A percentile compares a stretch with the other conserved stretches of the same genome.
phyloP scores from a whole-genome alignment of 2,888 invertebrate species.

The Flabesymbios commensalis region DNA sequence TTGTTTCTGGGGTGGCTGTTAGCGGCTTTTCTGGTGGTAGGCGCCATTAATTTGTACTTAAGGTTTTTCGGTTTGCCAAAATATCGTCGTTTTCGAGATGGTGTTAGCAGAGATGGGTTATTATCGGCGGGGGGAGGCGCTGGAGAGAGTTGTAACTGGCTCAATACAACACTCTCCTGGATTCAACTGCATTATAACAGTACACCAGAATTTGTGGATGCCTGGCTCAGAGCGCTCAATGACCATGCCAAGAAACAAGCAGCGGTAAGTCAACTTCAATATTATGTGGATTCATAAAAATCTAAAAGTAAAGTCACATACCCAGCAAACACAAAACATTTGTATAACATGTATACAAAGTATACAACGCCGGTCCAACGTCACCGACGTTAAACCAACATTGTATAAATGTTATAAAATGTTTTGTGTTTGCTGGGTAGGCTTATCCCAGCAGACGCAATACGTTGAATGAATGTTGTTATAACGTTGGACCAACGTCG shows the following conservation, averaged over 20 bases:
- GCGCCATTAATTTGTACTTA: conserved; percentile 48
- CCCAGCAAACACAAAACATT: too few relatives aligned
- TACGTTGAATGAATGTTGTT: too few relatives aligned
- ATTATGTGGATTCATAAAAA: too few relatives aligned
- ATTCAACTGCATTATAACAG: conserved; percentile 52
- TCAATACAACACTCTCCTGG: conserved; percentile 57
- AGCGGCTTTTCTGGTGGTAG: conserved; percentile 47
- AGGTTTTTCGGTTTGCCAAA: conserved; percentile 52
- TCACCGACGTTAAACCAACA: too few relatives aligned
- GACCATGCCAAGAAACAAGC: conserved; percentile 59
- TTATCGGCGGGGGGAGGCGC: neutral
- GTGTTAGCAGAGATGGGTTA: neutral
- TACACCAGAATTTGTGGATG: conserved; percentile 54
- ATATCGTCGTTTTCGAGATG: conserved; percentile 35
- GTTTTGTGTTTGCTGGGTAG: too few relatives aligned
- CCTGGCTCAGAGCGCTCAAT: conserved; percentile 61
- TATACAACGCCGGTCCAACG: too few relatives aligned
- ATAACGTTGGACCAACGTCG: too few relatives aligned
- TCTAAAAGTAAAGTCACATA: too few relatives aligned
- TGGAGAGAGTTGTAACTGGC: conserved; percentile 53
- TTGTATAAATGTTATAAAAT: too few relatives aligned
- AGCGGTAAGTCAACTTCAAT: too few relatives aligned
- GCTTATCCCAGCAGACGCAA: too few relatives aligned
- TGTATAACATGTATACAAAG: too few relatives aligned
- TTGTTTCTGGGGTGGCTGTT: conserved; percentile 54